Evolutionary conservation across 2,888 invertebrate genomes (phyloP).

Genomic region (Aricia artaxerxes): DNA sequence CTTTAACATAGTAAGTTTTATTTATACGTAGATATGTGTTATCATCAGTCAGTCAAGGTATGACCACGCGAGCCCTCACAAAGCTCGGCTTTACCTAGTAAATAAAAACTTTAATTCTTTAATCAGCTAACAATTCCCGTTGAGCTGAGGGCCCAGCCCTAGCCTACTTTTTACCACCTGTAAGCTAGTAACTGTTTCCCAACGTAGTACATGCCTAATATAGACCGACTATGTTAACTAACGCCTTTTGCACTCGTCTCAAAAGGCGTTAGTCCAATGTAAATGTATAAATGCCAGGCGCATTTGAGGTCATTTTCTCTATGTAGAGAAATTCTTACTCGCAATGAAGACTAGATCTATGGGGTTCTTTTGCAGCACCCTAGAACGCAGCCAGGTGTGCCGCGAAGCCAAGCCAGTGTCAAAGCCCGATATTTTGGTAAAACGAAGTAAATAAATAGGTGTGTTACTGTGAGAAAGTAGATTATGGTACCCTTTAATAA

Average conservation of each 20-base stretch:
- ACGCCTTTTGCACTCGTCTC: not conserved
- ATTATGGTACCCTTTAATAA: no score
- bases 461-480: no score
- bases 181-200: constrained; percentile 30
- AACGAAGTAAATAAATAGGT: no score
- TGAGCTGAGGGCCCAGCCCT: not conserved
- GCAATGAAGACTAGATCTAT: not conserved
- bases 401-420: no score
- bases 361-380: not conserved
- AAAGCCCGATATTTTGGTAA: no score
- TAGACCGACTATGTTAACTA: not conserved
- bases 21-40: no score
- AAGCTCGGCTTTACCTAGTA: not conserved
- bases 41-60: no score
- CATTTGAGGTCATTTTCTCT: not conserved
- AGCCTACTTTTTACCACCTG: constrained; percentile 31
- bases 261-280: constrained; percentile 24
- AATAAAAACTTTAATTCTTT: not conserved
- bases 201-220: constrained; percentile 31
- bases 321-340: not conserved
- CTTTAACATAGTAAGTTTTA: no score
- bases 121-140: not conserved
- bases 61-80: no score
- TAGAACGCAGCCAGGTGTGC: no score
- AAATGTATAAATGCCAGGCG: constrained; percentile 12